Conservation (phyloP, 2,113 vertebrate species). For the Nibea albiflora region DNA sequence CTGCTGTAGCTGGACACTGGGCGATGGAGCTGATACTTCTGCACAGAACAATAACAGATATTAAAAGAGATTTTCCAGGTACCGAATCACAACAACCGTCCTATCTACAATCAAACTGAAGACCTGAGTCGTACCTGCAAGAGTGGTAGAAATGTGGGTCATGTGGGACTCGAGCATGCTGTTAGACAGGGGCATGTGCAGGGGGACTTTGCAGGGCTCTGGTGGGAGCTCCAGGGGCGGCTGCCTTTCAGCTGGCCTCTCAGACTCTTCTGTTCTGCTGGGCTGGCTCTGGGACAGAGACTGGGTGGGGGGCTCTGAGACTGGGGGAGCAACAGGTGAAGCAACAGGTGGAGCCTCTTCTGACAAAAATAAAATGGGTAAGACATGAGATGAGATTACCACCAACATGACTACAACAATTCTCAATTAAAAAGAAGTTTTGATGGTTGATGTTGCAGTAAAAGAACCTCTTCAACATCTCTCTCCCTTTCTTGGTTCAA, state of each 20-base stretch:
- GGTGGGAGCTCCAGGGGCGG: constrained; percentile 63
- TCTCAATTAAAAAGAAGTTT: not conserved
- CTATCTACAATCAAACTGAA: constrained; percentile 1
- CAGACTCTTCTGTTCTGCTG: constrained; percentile 67
- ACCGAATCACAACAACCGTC: not conserved
- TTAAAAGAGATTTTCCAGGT: not conserved
- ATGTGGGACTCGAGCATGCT: constrained; percentile 78
- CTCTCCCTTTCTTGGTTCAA: not conserved
- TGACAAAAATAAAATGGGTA: not conserved
- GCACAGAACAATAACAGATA: constrained; percentile 7
- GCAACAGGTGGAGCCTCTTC: constrained; percentile 65
- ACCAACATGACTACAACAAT: not conserved
- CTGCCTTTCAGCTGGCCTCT: constrained; percentile 69
- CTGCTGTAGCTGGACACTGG: constrained; percentile 78
- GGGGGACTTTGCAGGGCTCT: constrained; percentile 73
- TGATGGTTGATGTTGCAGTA: not conserved
- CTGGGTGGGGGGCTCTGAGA: constrained; percentile 52
- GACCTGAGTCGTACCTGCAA: constrained; percentile 64
- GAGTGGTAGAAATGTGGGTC: constrained; percentile 68
- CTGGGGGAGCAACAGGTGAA: constrained; percentile 47
- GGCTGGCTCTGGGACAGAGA: constrained; percentile 63
- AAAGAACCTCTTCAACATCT: not conserved
- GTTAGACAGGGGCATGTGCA: constrained; percentile 69
- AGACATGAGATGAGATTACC: not conserved
- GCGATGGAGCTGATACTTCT: constrained; percentile 86